Base-by-base conservation (phyloP, 1,140 invertebrate species). In the Linepithema humile region DNA sequence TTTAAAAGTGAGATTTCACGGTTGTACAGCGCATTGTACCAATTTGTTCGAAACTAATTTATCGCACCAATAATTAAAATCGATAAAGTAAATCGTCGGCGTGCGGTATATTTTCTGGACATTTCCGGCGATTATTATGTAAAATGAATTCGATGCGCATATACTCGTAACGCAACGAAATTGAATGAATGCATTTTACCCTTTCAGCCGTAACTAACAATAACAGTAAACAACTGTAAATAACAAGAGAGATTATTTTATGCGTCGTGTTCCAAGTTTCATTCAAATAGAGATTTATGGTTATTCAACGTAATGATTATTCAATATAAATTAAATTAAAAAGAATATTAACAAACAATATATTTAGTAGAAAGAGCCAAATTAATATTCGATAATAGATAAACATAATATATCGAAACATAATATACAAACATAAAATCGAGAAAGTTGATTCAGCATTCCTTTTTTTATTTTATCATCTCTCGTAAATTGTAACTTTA, bases 11-110 rank as follows among this genome's bases (percentile, higher is more conserved):
- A 65, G 15, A 65, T 65, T 65, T 38, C 20, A 64, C 35, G 23
- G 43, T 32, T 17, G n/a, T n/a, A 3, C 6, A 4, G 10, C 17
- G 35, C 23, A 10, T 35, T 35, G 40, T 35, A 48, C 7, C 20
- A 77, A 48, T 65, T 77, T 77, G 20, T 12, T 2, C 15, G 32
- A 65, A 35, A 65, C 32, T 67, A 77, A 67, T 77, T 67, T 77
- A 43, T 77, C 43, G 35, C 15, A 26, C 50, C 43, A 77, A 77
- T 48, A 77, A 77, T 77, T 77, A 77, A 77, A 77, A 53, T 45
- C 60, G 20, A 53, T 77, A 77, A 77, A 77, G 20, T 26, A 35
- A 38, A n/a, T 77, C 23, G 43, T 35, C 20, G 40, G 43, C 10
- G 35, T 15, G n/a, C 35, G 29, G 50, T 64, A 50, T 15, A 35